Conservation (phyloP, 2,888 invertebrate species). For the Lasioglossum malachurum region DNA sequence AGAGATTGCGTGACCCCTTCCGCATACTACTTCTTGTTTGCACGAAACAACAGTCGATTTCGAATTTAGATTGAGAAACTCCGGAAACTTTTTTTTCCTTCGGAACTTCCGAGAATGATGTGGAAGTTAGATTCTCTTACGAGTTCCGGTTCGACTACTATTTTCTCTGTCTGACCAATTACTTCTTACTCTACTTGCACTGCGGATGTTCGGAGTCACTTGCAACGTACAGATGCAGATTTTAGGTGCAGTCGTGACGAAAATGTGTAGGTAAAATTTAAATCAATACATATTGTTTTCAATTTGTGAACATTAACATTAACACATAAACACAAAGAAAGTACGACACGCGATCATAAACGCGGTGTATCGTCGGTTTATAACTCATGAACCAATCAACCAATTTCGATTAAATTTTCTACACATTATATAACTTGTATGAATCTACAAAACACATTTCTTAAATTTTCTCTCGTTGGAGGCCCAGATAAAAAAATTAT, state of each 20-base stretch:
- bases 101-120: not conserved
- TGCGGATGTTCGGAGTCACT: not conserved
- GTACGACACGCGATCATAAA: too few relatives aligned
- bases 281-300: not conserved
- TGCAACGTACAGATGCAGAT: not conserved
- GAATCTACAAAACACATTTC: too few relatives aligned
- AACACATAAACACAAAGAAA: too few relatives aligned
- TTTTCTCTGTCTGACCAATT: not conserved
- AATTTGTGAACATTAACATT: too few relatives aligned
- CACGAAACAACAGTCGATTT: not conserved
- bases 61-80: not conserved
- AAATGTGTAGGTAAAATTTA: not conserved
- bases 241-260: not conserved
- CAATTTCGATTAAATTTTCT: too few relatives aligned
- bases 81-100: not conserved
- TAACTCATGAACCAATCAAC: too few relatives aligned
- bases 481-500: too few relatives aligned
- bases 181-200: not conserved
- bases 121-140: not conserved
- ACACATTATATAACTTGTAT: too few relatives aligned
- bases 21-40: not conserved
- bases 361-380: too few relatives aligned
- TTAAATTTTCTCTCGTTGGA: too few relatives aligned
- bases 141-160: not conserved
- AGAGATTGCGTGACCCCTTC: conserved; percentile 6